Conservation (phyloP, 2,113 vertebrate species). For the Anoplopoma fimbria region DNA sequence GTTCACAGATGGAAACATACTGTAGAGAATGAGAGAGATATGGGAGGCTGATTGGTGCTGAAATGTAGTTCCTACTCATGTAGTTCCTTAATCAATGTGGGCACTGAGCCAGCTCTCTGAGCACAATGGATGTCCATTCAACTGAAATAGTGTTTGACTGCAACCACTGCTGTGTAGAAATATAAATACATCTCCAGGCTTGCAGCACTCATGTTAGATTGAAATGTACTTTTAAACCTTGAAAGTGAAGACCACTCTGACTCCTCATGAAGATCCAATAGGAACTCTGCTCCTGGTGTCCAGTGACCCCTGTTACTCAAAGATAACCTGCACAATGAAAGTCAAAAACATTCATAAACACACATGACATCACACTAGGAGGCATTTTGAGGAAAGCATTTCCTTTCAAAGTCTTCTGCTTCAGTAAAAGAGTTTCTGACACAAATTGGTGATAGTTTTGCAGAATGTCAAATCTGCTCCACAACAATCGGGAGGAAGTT, state of each 20-base stretch:
- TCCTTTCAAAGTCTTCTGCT: neutral
- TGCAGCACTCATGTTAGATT: neutral
- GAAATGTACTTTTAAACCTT: neutral
- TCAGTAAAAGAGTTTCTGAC: slow-evolving; percentile 9
- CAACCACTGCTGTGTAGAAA: neutral
- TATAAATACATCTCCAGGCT: neutral
- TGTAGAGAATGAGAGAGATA: neutral
- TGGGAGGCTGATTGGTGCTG: neutral
- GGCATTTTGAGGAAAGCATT: neutral
- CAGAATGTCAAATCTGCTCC: slow-evolving; percentile 20
- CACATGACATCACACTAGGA: neutral
- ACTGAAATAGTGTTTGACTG: neutral
- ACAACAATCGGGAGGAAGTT: no score
- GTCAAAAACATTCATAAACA: neutral
- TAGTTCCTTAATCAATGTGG: neutral
- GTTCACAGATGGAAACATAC: neutral
- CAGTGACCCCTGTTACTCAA: neutral
- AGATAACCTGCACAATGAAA: neutral
- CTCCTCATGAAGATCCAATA: neutral
- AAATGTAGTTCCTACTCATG: slow-evolving; percentile 11
- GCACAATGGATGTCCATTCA: neutral
- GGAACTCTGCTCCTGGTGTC: neutral
- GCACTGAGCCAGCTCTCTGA: neutral
- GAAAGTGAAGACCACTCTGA: neutral
- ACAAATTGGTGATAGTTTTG: slow-evolving; percentile 20